Conservation (phyloP, 2,113 vertebrate genomes). For the Danionella cerebrum region DNA sequence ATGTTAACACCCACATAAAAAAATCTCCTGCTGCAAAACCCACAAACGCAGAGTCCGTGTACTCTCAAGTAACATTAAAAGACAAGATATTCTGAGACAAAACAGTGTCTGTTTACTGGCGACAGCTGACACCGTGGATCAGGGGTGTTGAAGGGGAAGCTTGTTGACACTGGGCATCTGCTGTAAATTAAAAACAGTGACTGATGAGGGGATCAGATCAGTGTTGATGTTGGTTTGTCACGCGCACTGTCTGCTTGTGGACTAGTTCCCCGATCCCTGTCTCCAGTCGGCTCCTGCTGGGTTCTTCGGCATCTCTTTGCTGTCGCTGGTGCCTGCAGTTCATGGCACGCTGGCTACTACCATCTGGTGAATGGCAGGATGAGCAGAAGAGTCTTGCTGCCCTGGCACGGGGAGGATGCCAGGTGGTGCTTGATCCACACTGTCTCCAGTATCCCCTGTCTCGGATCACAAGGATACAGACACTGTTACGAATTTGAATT, state of each 20-base stretch:
- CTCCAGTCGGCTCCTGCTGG: conserved; percentile 8
- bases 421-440: conserved; percentile 7
- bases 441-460: neutral
- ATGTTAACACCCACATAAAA: conserved; percentile 8
- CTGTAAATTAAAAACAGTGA: conserved; percentile 36
- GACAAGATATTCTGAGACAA: conserved; percentile 46
- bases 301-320: neutral
- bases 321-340: conserved; percentile 10
- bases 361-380: conserved; percentile 53
- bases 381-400: conserved; percentile 19
- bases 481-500: neutral
- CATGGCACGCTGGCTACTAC: conserved; percentile 47
- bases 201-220: conserved; percentile 19
- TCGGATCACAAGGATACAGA: neutral
- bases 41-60: conserved; percentile 28
- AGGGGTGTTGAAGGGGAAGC: conserved; percentile 5
- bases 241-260: neutral
- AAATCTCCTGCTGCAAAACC: conserved; percentile 19
- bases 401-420: conserved; percentile 10
- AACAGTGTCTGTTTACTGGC: conserved; percentile 43
- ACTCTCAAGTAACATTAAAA: no score
- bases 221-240: neutral
- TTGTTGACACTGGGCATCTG: conserved; percentile 34
- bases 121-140: conserved; percentile 45
- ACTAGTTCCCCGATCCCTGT: neutral